These are phyloP conservation scores for Cladopsammia gracilis DNA, from an alignment of 64 coral and sea anemone species.

Conservation along the genomic window DNA sequence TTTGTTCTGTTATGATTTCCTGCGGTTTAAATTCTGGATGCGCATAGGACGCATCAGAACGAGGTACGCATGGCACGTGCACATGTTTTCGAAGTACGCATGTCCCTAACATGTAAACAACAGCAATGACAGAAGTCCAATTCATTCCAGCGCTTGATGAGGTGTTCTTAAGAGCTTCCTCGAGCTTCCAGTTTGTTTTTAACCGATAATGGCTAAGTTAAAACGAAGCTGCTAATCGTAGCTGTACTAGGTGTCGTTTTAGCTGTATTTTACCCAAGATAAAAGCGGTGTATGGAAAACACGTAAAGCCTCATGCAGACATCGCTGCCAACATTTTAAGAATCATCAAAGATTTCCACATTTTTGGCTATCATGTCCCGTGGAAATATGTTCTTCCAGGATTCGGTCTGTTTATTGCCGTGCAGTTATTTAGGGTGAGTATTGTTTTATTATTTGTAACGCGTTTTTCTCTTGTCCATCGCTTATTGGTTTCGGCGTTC, in stretches of 20 bases:
- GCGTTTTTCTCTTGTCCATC: neutral
- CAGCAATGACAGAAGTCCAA: neutral
- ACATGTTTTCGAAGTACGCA: conserved; percentile 24
- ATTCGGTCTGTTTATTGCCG: conserved; percentile 76
- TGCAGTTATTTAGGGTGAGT: conserved; percentile 69
- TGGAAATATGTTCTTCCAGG: conserved; percentile 91
- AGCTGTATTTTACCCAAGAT: conserved; percentile 82
- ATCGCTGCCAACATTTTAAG: conserved; percentile 75
- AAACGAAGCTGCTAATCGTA: conserved; percentile 72
- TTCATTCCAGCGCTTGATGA: conserved; percentile 45
- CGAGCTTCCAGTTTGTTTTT: neutral
- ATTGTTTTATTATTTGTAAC: neutral
- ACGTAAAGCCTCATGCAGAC: conserved; percentile 84
- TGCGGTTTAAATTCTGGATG: neutral
- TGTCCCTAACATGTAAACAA: conserved; percentile 66
- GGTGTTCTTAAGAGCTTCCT: conserved; percentile 30
- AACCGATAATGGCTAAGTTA: conserved; percentile 68
- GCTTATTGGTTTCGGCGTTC: neutral
- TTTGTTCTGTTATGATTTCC: neutral
- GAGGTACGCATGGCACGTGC: conserved; percentile 36
- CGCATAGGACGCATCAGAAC: conserved; percentile 52
- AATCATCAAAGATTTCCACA: conserved; percentile 80
- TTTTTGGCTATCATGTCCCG: conserved; percentile 91
- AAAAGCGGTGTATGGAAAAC: conserved; percentile 80
- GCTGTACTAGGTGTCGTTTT: conserved; percentile 85